phyloP scores from a whole-genome alignment of 2,888 invertebrate genomes.

The Atethmia centrago region DNA sequence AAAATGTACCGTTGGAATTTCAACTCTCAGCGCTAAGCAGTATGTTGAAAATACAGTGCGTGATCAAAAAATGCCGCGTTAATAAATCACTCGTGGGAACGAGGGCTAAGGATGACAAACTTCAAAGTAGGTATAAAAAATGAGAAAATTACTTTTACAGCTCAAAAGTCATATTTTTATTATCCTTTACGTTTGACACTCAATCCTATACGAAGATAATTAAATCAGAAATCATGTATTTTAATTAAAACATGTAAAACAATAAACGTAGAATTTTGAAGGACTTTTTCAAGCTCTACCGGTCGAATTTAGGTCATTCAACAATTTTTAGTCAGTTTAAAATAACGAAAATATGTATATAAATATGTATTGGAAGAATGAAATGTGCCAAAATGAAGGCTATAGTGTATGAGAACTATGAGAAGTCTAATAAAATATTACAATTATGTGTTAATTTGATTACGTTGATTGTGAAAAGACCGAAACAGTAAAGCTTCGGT shows the following conservation, averaged over 20 bases:
- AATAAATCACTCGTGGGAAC: no score
- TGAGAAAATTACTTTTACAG: neutral
- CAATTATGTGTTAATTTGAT: slow-evolving; percentile 14
- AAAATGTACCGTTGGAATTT: no score
- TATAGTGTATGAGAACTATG: slow-evolving; percentile 23
- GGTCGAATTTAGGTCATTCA: slow-evolving; percentile 6
- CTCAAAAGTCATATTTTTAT: neutral
- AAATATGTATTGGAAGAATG: slow-evolving; percentile 18
- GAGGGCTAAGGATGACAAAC: neutral
- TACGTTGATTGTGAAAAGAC: slow-evolving; percentile 30
- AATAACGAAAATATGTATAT: slow-evolving; percentile 32
- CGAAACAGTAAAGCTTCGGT: neutral
- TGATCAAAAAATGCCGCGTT: no score
- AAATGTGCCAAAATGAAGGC: slow-evolving; percentile 55
- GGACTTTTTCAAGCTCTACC: neutral
- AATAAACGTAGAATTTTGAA: neutral
- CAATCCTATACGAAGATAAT: neutral
- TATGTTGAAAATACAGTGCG: no score
- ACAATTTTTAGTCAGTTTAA: neutral
- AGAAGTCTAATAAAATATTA: neutral
- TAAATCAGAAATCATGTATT: neutral
- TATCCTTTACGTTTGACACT: neutral
- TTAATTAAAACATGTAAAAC: neutral
- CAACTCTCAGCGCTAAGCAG: no score
- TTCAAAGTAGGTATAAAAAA: neutral